Base-by-base conservation (phyloP, 37 sponge, comb jelly and placozoan genomes). In the Ianthella basta region DNA sequence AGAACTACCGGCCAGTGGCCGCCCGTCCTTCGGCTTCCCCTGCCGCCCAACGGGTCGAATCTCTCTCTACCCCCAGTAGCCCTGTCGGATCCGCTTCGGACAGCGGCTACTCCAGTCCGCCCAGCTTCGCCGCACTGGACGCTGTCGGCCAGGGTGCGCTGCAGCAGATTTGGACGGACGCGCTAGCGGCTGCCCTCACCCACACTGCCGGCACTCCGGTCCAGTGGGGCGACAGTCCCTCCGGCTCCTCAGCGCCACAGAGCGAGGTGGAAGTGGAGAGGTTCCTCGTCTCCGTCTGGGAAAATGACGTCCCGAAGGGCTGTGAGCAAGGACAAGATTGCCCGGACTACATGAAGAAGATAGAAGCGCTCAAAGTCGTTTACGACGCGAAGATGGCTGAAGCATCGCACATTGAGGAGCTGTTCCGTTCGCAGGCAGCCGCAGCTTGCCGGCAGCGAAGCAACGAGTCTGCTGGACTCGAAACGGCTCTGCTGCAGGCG, bases 381-480 rank as follows among this genome's bases (percentile, higher is more conserved):
- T 87, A 79, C 61, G 68, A 82, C n/a, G 57, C 6, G 33, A 87
- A 87, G 32, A 21, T 87, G 87, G 41, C 37, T 1, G 87, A 87
- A 82, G 53, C 81, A n/a, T 36, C 56, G 14, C 70, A 72, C 10
- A 25, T 54, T 3, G 74, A 87, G 21, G 72, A 56, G 4, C 70
- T 55, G 34, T 87, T 53, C 61, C 12, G 70, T n/a, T 50, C 41
- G 37, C 72, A 82, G 50, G n/a, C 68, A 19, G 18, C 72, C 59
- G 65, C 78, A 0, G 65, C 44, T 5, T 44, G 50, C 50, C 3
- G 50, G 50, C 24, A 60, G n/a, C 77, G 64, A 30, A 44, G 83
- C 56, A 20, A 25, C 16, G 74, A 70, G 21, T 19, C 68, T 40
- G 2, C 19, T 19, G 29, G 55, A 18, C 25, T 87, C 24, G 50